Percentiles rank a stretch among this genome's conserved stretches.
phyloP scores from a whole-genome alignment of 2,113 vertebrate genomes.

The Chlamydotis undulata region DNA sequence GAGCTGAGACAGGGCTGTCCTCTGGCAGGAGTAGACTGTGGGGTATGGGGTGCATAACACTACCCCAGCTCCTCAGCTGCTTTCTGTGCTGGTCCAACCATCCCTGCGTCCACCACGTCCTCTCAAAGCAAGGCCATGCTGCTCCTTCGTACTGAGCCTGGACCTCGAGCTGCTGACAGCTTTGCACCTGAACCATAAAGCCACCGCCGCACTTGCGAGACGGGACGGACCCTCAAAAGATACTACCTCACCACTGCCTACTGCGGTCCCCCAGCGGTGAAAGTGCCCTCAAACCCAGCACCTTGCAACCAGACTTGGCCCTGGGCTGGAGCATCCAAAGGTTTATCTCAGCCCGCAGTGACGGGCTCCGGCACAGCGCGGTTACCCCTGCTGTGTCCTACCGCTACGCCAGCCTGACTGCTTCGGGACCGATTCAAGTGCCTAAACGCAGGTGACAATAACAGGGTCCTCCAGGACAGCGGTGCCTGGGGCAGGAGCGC shows the following conservation, averaged over 20 bases:
- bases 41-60: no score
- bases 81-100: background rate
- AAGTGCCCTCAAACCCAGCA: background rate
- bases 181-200: background rate
- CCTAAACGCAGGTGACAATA: background rate
- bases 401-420: accelerated
- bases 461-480: background rate
- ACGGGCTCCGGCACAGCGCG: accelerated
- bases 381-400: background rate
- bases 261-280: background rate
- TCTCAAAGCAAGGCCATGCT: accelerated
- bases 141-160: background rate
- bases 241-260: background rate
- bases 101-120: accelerated
- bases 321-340: background rate
- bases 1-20: background rate
- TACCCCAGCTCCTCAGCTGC: background rate
- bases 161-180: background rate
- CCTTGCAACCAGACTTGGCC: background rate
- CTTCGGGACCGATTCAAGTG: background rate
- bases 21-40: background rate
- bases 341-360: background rate
- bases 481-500: no score
- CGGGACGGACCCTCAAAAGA: background rate
- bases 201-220: accelerated